Evolutionary conservation across 2,797 vertebrate genomes (phyloP).

Genomic region (Psittacula derbiana): DNA sequence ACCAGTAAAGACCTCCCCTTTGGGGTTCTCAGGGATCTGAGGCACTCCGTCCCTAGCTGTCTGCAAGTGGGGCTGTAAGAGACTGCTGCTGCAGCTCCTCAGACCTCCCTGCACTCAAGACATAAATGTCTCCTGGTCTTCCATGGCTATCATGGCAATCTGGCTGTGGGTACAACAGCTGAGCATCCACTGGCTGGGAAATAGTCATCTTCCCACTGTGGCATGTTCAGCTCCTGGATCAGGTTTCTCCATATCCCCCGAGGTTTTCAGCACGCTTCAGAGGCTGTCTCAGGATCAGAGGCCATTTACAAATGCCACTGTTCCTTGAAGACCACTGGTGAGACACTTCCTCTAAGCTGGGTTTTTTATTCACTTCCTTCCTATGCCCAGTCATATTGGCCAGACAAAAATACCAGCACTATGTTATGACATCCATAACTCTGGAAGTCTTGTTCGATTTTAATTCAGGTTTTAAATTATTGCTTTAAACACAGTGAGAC

Average conservation of each 20-base stretch:
- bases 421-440: rapidly evolving
- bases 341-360: neutral
- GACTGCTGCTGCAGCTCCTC: neutral
- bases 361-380: neutral
- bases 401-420: neutral
- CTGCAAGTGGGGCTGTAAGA: neutral
- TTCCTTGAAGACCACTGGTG: neutral
- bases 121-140: constrained; percentile 8
- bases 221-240: neutral
- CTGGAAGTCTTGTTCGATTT: neutral
- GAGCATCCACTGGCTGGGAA: neutral
- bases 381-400: neutral
- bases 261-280: neutral
- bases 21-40: neutral
- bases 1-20: neutral
- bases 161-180: neutral
- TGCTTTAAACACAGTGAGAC: neutral
- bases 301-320: neutral
- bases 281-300: neutral
- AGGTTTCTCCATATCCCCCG: neutral
- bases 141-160: neutral
- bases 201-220: neutral
- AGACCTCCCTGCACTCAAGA: constrained; percentile 10
- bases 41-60: neutral
- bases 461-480: neutral